These are phyloP conservation scores for Eueides isabella DNA, from an alignment of 1,140 invertebrate species.

Conservation along the genomic window DNA sequence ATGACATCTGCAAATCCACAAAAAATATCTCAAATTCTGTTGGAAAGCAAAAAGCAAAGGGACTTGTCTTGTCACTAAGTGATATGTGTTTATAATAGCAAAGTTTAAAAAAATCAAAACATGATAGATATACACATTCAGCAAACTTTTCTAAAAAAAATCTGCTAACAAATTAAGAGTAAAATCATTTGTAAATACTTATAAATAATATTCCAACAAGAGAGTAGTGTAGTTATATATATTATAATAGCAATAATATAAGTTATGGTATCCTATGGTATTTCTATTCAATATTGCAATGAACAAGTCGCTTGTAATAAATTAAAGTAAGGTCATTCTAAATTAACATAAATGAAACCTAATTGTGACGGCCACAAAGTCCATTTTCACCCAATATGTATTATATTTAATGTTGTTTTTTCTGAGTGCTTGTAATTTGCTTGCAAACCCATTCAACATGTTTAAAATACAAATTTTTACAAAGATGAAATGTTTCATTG, in stretches of 20 bases:
- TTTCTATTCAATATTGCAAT: slow-evolving; percentile 3
- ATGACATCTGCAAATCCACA: too few species aligned
- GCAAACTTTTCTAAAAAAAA: too few species aligned
- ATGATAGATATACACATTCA: too few species aligned
- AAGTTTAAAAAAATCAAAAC: too few species aligned
- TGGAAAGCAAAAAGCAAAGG: too few species aligned
- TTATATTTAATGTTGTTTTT: neutral
- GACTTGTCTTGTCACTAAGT: too few species aligned
- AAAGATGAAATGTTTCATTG: neutral
- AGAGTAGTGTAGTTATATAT: slow-evolving; percentile 1
- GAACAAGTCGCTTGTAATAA: neutral
- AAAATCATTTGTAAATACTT: neutral
- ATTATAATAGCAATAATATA: neutral
- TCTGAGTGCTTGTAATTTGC: neutral
- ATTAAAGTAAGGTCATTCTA: slow-evolving; percentile 2
- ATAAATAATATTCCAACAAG: neutral
- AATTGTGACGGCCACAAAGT: slow-evolving; percentile 5
- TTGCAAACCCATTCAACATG: neutral
- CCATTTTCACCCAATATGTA: slow-evolving; percentile 1
- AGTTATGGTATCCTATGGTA: neutral
- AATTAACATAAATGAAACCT: neutral
- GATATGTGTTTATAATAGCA: too few species aligned
- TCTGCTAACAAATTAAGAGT: too few species aligned
- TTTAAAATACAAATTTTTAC: neutral
- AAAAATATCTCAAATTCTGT: too few species aligned